phyloP scores from a whole-genome alignment of 1,140 invertebrate species.

The Papilio aristodemus region DNA sequence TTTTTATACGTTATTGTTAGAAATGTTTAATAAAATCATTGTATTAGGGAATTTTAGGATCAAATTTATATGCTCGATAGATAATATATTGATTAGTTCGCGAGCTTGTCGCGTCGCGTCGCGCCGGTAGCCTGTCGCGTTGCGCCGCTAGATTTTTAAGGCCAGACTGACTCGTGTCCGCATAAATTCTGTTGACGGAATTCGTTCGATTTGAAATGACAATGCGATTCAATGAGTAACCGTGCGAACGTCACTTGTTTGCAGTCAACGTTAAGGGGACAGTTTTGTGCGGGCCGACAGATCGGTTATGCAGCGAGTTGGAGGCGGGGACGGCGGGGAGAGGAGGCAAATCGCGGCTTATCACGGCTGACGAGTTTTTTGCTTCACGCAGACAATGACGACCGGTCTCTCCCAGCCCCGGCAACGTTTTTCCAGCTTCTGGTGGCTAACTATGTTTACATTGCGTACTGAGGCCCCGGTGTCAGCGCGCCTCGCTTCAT shows the following conservation, averaged over 20 bases:
- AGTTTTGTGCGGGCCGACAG: not conserved
- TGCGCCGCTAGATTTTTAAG: too few species aligned
- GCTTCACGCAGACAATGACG: slow-evolving; percentile 10
- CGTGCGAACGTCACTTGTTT: too few species aligned
- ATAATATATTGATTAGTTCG: too few species aligned
- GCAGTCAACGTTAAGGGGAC: not conserved
- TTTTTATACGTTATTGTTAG: too few species aligned
- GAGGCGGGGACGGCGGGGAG: not conserved
- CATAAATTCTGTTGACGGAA: not conserved
- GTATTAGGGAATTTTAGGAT: too few species aligned
- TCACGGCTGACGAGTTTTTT: slow-evolving; percentile 24
- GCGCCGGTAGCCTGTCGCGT: too few species aligned
- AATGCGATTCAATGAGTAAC: not conserved
- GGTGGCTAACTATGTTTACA: not conserved
- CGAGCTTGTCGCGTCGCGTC: too few species aligned
- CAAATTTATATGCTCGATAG: too few species aligned
- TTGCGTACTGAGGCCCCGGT: not conserved
- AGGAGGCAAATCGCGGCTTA: slow-evolving; percentile 22
- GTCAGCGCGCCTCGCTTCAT: not conserved
- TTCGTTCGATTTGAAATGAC: not conserved
- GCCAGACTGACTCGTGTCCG: not conserved
- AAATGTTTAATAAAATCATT: too few species aligned
- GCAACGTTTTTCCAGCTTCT: not conserved
- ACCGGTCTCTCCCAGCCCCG: not conserved
- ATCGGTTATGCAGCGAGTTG: not conserved